Base-by-base conservation (phyloP, 2,888 invertebrate genomes). In the Dryobota labecula region DNA sequence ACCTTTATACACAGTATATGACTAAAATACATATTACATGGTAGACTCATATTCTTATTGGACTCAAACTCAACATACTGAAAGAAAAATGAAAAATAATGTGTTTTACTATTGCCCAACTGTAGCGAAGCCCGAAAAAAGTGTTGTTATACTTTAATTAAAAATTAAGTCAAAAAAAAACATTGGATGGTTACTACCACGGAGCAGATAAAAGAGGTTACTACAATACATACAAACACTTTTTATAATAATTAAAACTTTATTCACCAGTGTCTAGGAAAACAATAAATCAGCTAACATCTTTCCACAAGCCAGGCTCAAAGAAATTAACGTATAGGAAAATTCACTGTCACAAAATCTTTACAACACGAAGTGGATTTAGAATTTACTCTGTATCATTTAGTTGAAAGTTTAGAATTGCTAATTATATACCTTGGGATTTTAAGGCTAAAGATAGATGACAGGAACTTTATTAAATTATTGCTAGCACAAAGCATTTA, bases 211-310 rank as follows among this genome's bases (percentile, higher is more conserved):
- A n/a, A n/a, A n/a, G n/a, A n/a, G 3, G 2, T 18, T 18, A 15
- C 9, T 33, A 47, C 8, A 53, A 33, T 24, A 58, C 7, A 57
- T 27, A 57, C 0, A 36, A 30, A 43, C 11, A 53, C n/a, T 20
- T 64, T 8, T 63, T 67, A 60, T 53, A 36, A 64, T 63, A 58
- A 73, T 62, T 58, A 68, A 63, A 75, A 73, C 38, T 67, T 84
- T 84, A 88, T 82, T 87, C 76, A 78, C 80, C 83, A 83, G 67
- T 80, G 69, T 81, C 69, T 71, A 81, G 54, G 73, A 73, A 82
- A 82, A 80, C 45, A 73, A 80, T 56, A 56, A 68, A 64, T 71
- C 70, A 47, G 73, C 73, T 69, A 79, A 62, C 72, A 80, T 70
- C 71, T 73, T 70, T 77, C 68, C 67, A 80, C 64, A 76, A 78